Base-by-base conservation (phyloP, 2,113 vertebrate species). In the Rhinopithecus roxellana region DNA sequence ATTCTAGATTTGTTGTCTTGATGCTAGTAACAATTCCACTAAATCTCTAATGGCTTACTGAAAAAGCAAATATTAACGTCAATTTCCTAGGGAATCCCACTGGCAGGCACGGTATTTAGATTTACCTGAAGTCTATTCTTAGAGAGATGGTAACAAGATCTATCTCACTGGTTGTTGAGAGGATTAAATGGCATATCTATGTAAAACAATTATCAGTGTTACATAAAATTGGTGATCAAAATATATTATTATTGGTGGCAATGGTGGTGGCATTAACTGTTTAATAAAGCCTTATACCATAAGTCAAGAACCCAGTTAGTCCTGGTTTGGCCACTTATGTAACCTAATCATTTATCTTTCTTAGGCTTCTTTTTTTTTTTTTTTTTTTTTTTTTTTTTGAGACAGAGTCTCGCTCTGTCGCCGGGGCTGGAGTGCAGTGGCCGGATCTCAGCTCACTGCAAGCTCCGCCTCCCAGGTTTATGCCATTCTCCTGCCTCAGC, bases 121-220 rank as follows among this genome's bases (percentile, higher is more conserved):
- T 12, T 43, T 90, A 27, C 27, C 45, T 83, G 23, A 96, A 90
- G 52, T 69, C 79, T 86, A 23, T 55, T 83, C 35, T 90, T 92
- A 75, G 3, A 84, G 27, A 92, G 18, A 75, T 0, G 80, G 35
- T 77, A 89, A 74, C 55, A 52, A 13, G 55, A 45, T 82, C n/a
- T 82, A 64, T n/a, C 55, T 89, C 35, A 45, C 59, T 30, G 23
- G 9, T 43, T 70, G 38, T 57, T 93, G 45, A 80, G 22, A 78
- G 22, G 52, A 40, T 32, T 70, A 48, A 95, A 9, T 30, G 80
- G 57, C 5, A 48, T 48, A 83, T 14, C 22, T 50, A 77, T 14
- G 16, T 40, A 90, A 93, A 96, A 74, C n/a, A 89, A 38, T 72
- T 75, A 93, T 69, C 55, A 81, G 70, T 64, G 40, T 89, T 90